Conservation (phyloP, 2,797 vertebrate species). For the Thripadectes ignobilis region DNA sequence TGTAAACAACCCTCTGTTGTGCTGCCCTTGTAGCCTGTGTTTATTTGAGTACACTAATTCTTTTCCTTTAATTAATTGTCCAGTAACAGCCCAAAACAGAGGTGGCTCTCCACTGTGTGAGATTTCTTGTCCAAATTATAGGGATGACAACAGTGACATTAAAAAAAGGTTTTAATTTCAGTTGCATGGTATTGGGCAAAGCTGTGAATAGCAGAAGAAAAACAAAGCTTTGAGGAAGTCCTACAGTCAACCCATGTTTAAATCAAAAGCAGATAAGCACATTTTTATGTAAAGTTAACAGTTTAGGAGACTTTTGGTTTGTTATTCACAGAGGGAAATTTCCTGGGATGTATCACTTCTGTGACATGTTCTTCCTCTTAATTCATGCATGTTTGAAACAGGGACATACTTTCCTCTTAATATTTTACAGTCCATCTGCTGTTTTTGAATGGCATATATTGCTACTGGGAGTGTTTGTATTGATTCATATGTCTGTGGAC, state of each 20-base stretch:
- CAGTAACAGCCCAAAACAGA: neutral
- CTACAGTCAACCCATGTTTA: neutral
- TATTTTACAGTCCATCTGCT: slow-evolving; percentile 31
- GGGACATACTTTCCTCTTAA: neutral
- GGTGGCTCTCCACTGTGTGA: neutral
- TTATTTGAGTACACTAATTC: neutral
- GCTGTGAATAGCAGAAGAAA: neutral
- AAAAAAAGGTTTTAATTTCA: slow-evolving; percentile 13
- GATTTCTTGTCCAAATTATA: neutral
- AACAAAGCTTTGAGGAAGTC: neutral
- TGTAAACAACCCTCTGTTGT: neutral
- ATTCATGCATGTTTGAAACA: neutral
- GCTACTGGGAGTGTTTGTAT: neutral
- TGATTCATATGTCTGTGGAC: neutral
- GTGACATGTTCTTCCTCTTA: neutral
- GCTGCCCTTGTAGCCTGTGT: neutral
- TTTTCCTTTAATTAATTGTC: slow-evolving; percentile 1
- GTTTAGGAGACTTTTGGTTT: neutral
- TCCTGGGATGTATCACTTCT: neutral
- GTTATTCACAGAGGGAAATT: neutral
- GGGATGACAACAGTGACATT: neutral
- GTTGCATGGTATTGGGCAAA: neutral
- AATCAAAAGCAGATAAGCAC: neutral
- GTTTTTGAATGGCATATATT: neutral
- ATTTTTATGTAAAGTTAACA: neutral